Percentiles rank a stretch among this genome's conserved stretches.
phyloP scores from a whole-genome alignment of 1,140 invertebrate species.

The Bombus superbus region DNA sequence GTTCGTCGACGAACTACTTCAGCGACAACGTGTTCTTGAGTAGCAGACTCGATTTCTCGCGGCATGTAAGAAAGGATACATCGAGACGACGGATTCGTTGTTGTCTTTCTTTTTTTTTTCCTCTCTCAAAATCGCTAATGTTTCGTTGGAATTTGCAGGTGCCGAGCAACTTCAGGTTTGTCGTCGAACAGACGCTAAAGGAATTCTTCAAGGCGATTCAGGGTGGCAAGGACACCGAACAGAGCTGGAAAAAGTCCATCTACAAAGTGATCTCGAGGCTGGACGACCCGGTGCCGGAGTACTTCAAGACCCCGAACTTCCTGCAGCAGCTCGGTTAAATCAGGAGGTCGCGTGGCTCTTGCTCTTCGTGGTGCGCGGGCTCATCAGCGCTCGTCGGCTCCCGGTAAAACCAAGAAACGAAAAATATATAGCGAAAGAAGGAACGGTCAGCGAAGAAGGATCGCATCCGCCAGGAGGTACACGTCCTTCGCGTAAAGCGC shows the following conservation, averaged over 20 bases:
- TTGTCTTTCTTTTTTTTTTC: too few species aligned
- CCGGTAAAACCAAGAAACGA: slow-evolving; percentile 52
- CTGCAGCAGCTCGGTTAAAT: slow-evolving; percentile 98
- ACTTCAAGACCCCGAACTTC: slow-evolving; percentile 99
- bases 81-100: background rate
- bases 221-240: slow-evolving; percentile 97
- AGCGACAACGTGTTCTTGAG: background rate
- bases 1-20: too few species aligned
- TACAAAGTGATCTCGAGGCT: slow-evolving; percentile 99
- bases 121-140: background rate
- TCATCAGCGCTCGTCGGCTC: slow-evolving; percentile 63
- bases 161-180: slow-evolving; percentile 97
- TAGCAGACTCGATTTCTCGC: background rate
- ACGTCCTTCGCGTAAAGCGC: slow-evolving; percentile 68
- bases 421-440: slow-evolving; percentile 27
- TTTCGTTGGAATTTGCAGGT: slow-evolving; percentile 87
- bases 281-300: slow-evolving; percentile 99
- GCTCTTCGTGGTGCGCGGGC: slow-evolving; percentile 74
- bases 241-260: slow-evolving; percentile 99
- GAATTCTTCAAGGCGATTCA: slow-evolving; percentile 99
- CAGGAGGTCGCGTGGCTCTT: slow-evolving; percentile 73
- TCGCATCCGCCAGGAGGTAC: slow-evolving; percentile 66
- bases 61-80: background rate
- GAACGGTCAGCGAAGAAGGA: slow-evolving; percentile 67
- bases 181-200: slow-evolving; percentile 97